Evolutionary conservation across 1,140 invertebrate genomes (phyloP).

Genomic region (Oncopodura yosiiana): DNA sequence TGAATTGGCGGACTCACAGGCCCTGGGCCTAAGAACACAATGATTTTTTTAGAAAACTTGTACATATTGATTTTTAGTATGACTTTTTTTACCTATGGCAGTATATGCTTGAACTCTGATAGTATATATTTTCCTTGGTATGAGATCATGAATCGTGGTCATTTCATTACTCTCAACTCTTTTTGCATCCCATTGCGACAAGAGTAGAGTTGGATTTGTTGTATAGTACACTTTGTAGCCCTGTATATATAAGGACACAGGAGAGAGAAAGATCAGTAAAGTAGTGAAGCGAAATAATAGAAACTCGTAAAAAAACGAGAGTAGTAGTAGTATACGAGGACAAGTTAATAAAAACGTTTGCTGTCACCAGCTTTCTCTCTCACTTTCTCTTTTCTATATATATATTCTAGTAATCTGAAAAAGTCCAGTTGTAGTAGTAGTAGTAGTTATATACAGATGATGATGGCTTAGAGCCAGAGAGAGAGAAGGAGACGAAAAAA

Average conservation of each 20-base stretch:
- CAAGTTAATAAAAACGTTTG: not conserved
- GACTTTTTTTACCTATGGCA: conserved; percentile 51
- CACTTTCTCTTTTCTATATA: too few relatives aligned
- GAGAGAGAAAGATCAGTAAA: too few relatives aligned
- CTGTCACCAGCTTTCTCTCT: not conserved
- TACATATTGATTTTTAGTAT: not conserved
- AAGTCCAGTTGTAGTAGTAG: too few relatives aligned
- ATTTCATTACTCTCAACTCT: conserved; percentile 85
- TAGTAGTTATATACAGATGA: too few relatives aligned
- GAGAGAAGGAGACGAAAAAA: too few relatives aligned
- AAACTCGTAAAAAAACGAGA: too few relatives aligned
- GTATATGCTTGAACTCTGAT: conserved; percentile 85
- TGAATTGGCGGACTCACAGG: conserved; percentile 83
- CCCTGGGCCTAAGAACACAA: conserved; percentile 50
- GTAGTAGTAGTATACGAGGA: too few relatives aligned
- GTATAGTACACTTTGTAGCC: conserved; percentile 98
- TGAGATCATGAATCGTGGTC: conserved; percentile 84
- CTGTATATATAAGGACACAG: too few relatives aligned
- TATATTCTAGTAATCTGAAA: too few relatives aligned
- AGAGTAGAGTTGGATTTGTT: conserved; percentile 68
- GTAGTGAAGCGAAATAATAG: too few relatives aligned
- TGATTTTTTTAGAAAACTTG: not conserved
- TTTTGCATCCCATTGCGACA: conserved; percentile 83
- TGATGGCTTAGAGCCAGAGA: too few relatives aligned
- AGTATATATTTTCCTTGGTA: conserved; percentile 79